Evolutionary conservation across 2,797 vertebrate genomes (phyloP), one percentile per base, ranked within the genome.

Genomic region (Mormyrus proboscirostris): DNA sequence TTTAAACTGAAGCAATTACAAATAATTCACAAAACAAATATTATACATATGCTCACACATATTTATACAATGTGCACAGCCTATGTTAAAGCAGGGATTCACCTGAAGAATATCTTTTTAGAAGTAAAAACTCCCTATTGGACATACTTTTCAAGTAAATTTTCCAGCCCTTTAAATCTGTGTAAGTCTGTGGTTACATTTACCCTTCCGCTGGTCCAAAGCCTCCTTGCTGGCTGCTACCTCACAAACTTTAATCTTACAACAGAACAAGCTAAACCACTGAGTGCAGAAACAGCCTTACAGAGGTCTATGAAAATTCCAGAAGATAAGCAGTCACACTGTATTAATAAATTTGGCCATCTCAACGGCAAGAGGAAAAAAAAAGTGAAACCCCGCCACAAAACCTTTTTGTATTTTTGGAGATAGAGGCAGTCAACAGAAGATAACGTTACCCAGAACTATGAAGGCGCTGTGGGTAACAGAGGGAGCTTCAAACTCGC

Each of bases 241-340:
- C 73, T 79, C 73, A 79, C 41, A 79, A 79, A 79, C 73, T 47
- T 79, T 79, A 79, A 79, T 44, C 73, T 79, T 79, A 79, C 73
- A 47, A 79, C 38, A 79, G 73, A 79, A n/a, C 16, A 79, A 41
- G 33, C 73, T 44, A 79, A 79, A 79, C 41, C 73, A 44, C 73
- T 79, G 38, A 79, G 16, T 41, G 73, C 38, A 79, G 73, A 79
- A 79, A 79, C 33, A 79, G 41, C 38, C 73, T 44, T 44, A 79
- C 29, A 79, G 73, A 41, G 41, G 73, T 79, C 41, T 47, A 44
- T 44, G 41, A 19, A 79, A 79, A 79, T 79, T 44, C 33, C 38
- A 8, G 7, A 19, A 44, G 41, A 79, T 79, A 79, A 79, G 41
- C 73, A 79, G 33, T 79, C 73, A n/a, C 73, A 79, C 73, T 79